Conservation (phyloP, 2,797 vertebrate genomes). For the Meriones psammophilus region DNA sequence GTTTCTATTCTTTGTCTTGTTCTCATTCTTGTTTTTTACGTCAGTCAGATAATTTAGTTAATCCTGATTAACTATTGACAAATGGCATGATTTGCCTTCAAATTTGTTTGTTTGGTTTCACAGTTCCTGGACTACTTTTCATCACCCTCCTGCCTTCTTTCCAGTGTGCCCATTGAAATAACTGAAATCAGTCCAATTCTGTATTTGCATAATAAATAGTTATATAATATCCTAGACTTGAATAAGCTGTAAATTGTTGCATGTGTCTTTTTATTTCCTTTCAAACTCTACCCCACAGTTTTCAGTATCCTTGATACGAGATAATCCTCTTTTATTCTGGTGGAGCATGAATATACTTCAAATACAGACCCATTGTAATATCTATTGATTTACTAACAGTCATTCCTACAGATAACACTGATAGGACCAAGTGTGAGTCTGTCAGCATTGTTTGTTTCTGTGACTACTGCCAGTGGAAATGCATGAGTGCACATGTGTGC, state of each 20-base stretch:
- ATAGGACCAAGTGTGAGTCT: not conserved
- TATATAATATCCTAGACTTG: not conserved
- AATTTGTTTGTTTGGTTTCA: not conserved
- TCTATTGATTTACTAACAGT: not conserved
- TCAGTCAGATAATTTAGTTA: not conserved
- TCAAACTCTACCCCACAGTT: not conserved
- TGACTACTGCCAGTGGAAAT: not conserved
- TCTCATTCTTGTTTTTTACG: not conserved
- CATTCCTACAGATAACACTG: not conserved
- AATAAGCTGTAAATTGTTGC: not conserved
- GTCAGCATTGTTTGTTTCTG: not conserved
- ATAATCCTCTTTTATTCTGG: not conserved
- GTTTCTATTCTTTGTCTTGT: not conserved
- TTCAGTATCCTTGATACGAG: not conserved
- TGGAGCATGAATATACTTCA: fast-evolving
- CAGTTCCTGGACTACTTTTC: not conserved
- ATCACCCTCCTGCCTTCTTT: not conserved
- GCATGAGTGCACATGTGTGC: too few relatives aligned
- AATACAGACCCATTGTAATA: not conserved
- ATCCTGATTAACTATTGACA: not conserved
- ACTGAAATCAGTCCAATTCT: not conserved
- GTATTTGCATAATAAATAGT: not conserved
- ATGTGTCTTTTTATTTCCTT: not conserved
- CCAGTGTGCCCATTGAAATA: not conserved
- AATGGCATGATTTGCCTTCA: not conserved